These are phyloP conservation scores for Xestia rhomboidea DNA, from an alignment of 2,888 invertebrate genomes.

Conservation along the genomic window DNA sequence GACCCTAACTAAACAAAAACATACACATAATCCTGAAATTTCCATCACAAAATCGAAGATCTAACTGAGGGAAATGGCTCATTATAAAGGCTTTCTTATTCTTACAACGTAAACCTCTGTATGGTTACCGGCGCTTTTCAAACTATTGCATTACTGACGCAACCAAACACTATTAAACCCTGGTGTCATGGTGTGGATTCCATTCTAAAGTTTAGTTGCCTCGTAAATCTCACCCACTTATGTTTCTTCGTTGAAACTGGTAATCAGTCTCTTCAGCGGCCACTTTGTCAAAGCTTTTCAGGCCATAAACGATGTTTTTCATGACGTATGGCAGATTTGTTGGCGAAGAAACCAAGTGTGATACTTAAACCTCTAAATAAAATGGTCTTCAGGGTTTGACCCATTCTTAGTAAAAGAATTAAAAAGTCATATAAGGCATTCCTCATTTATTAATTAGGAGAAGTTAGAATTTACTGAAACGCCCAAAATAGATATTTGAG, in stretches of 20 bases:
- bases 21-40: slow-evolving; percentile 58
- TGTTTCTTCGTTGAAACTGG: slow-evolving; percentile 43
- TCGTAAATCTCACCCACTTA: slow-evolving; percentile 50
- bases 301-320: neutral
- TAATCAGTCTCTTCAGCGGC: slow-evolving; percentile 44
- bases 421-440: neutral
- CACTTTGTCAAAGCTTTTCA: slow-evolving; percentile 30
- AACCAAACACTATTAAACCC: slow-evolving; percentile 59
- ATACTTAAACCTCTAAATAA: neutral
- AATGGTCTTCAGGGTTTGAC: neutral
- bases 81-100: slow-evolving; percentile 44
- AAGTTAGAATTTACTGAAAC: neutral
- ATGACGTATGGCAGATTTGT: neutral
- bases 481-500: neutral
- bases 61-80: slow-evolving; percentile 54
- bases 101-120: slow-evolving; percentile 41
- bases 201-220: slow-evolving; percentile 49
- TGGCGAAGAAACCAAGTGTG: neutral
- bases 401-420: neutral
- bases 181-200: slow-evolving; percentile 30
- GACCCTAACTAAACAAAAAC: slow-evolving; percentile 46
- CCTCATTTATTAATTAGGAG: neutral
- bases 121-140: slow-evolving; percentile 28
- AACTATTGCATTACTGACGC: slow-evolving; percentile 42
- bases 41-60: slow-evolving; percentile 55